Evolutionary conservation across 2,888 invertebrate genomes (phyloP).

Genomic region (Corbicula japonica): DNA sequence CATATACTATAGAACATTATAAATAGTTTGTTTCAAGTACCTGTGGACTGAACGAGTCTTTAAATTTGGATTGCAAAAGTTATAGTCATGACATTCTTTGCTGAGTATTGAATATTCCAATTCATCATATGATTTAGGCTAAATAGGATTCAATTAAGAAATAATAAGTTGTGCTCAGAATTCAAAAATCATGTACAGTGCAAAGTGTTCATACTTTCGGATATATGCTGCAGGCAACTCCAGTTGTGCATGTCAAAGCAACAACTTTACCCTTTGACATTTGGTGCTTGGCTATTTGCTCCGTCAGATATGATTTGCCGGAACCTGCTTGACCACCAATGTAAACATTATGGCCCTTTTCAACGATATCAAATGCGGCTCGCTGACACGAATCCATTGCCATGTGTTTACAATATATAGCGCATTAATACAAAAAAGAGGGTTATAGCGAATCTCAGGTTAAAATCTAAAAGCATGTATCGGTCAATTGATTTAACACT

Average conservation of each 20-base stretch:
- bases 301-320: conserved; percentile 13
- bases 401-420: no score
- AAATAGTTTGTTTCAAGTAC: neutral
- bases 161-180: conserved; percentile 8
- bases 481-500: neutral
- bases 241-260: conserved; percentile 13
- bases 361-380: conserved; percentile 12
- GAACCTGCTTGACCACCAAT: conserved; percentile 11
- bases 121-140: no score
- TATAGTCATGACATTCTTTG: conserved; percentile 11
- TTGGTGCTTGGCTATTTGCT: conserved; percentile 7
- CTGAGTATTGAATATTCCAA: conserved; percentile 10
- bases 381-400: conserved; percentile 9
- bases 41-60: neutral
- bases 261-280: conserved; percentile 15
- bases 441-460: no score
- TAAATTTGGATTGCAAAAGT: conserved; percentile 5
- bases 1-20: no score
- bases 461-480: no score
- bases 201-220: conserved; percentile 15
- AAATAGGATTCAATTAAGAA: conserved; percentile 10
- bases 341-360: no score
- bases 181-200: conserved; percentile 6
- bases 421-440: no score
- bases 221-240: conserved; percentile 11